Conservation (phyloP, 2,888 invertebrate species). For the Epistrophella euchroma region DNA sequence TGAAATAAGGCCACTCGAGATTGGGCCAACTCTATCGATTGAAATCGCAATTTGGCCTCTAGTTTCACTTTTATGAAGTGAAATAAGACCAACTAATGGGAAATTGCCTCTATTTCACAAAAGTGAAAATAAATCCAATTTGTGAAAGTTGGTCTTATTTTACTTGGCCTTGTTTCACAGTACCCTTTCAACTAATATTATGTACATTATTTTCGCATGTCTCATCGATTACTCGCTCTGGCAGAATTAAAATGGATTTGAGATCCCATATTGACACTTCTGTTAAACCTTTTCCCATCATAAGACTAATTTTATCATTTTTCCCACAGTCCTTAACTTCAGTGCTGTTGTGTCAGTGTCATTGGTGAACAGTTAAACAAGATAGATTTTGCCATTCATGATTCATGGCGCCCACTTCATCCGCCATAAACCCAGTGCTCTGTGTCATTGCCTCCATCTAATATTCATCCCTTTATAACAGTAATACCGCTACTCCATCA, state of each 20-base stretch:
- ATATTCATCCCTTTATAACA: conserved; percentile 10
- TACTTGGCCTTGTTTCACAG: too few relatives aligned
- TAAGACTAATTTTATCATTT: background rate
- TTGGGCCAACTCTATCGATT: too few relatives aligned
- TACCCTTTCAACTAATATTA: background rate
- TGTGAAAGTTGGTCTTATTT: too few relatives aligned
- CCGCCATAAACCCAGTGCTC: background rate
- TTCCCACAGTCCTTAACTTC: conserved; percentile 8
- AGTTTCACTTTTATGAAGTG: too few relatives aligned
- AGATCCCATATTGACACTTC: background rate
- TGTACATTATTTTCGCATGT: background rate
- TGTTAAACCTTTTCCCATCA: background rate
- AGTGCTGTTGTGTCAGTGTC: background rate
- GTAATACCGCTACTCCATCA: conserved; percentile 16
- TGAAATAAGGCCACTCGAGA: too few relatives aligned
- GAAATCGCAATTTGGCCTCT: too few relatives aligned
- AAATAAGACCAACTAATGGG: too few relatives aligned
- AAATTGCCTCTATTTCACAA: too few relatives aligned
- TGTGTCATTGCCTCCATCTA: conserved; percentile 1
- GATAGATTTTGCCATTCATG: conserved; percentile 23
- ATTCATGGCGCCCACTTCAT: conserved; percentile 32
- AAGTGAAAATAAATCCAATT: too few relatives aligned
- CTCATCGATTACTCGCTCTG: background rate
- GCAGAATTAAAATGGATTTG: background rate
- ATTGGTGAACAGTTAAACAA: conserved; percentile 18